Conservation (phyloP, 2,113 vertebrate species). For the Dascyllus trimaculatus region DNA sequence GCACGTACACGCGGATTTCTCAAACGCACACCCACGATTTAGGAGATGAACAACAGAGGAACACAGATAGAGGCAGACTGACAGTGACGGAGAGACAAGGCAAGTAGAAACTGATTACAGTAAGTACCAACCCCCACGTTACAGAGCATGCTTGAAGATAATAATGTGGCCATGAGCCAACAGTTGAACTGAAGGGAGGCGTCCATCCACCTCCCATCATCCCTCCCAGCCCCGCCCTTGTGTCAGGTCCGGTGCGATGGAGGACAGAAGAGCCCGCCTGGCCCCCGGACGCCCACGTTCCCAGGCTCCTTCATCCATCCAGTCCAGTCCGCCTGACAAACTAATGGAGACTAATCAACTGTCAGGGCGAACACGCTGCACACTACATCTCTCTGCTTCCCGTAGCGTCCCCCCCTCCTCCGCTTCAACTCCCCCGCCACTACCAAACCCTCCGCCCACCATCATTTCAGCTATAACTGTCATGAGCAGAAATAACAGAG, state of each 20-base stretch:
- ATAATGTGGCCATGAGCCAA: slow-evolving; percentile 56
- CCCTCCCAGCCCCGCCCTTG: background rate
- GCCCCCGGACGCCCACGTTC: slow-evolving; percentile 46
- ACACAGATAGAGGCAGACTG: slow-evolving; percentile 19
- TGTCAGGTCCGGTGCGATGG: slow-evolving; percentile 25
- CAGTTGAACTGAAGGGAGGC: slow-evolving; percentile 37
- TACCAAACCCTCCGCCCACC: background rate
- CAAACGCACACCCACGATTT: background rate
- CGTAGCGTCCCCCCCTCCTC: slow-evolving; percentile 20
- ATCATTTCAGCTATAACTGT: slow-evolving; percentile 64
- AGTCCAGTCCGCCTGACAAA: slow-evolving; percentile 63
- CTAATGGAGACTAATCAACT: slow-evolving; percentile 83
- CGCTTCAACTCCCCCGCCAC: background rate
- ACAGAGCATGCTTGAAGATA: slow-evolving; percentile 38
- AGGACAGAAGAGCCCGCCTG: slow-evolving; percentile 3
- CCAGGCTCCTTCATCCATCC: slow-evolving; percentile 62
- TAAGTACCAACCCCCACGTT: slow-evolving; percentile 55
- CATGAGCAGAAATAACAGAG: slow-evolving; percentile 72
- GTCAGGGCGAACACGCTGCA: slow-evolving; percentile 56
- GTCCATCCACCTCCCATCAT: slow-evolving; percentile 8
- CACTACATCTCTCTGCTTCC: slow-evolving; percentile 71
- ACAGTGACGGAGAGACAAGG: slow-evolving; percentile 64
- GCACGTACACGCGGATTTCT: too few species aligned
- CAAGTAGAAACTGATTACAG: slow-evolving; percentile 65
- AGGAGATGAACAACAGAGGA: slow-evolving; percentile 33